These are phyloP conservation scores for Leptinotarsa defecta DNA, from an alignment of 1,140 invertebrate species.

Conservation along the genomic window DNA sequence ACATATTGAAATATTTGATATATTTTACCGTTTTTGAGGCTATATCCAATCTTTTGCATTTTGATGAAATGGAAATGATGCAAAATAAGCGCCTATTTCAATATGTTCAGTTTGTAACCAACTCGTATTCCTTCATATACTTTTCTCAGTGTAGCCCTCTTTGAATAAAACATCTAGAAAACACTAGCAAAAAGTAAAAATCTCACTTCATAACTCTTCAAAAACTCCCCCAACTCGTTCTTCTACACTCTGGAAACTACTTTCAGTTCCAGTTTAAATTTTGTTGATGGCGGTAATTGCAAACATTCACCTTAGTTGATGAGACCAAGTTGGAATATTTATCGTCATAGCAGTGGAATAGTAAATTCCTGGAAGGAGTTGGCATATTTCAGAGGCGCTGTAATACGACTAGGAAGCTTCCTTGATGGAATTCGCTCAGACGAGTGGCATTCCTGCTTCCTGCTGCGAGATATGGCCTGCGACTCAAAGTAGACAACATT, in stretches of 20 bases:
- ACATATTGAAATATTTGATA: too few species aligned
- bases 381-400: conserved; percentile 42
- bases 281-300: conserved; percentile 22
- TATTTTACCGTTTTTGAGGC: too few species aligned
- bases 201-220: neutral
- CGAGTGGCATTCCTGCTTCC: conserved; percentile 43
- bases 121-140: too few species aligned
- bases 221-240: neutral
- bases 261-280: conserved; percentile 22
- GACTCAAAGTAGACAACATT: conserved; percentile 45
- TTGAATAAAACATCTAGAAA: too few species aligned
- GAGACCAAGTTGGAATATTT: conserved; percentile 39
- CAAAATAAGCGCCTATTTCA: too few species aligned
- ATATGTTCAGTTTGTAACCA: too few species aligned
- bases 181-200: neutral
- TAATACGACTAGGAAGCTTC: conserved; percentile 45
- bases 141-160: too few species aligned
- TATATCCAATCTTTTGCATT: too few species aligned
- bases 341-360: conserved; percentile 36
- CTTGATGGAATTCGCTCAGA: conserved; percentile 42
- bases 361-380: conserved; percentile 46
- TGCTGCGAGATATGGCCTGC: conserved; percentile 37
- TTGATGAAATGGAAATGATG: too few species aligned
- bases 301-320: conserved; percentile 36
- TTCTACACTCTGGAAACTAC: conserved; percentile 7